Base-by-base conservation (phyloP, 1,140 invertebrate genomes). In the Homarus americanus region DNA sequence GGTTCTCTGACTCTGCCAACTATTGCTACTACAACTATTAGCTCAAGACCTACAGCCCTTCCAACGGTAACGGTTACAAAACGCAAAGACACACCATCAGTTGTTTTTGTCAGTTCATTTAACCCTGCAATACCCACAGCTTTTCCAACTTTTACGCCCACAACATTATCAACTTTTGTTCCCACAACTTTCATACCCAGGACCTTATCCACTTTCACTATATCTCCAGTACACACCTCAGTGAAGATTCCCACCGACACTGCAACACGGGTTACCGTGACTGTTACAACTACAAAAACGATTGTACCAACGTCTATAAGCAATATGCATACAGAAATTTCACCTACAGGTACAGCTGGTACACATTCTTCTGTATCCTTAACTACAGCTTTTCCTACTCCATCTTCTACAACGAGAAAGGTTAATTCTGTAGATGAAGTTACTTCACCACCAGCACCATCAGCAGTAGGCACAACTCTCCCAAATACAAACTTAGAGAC, bases 261-360 rank as follows among this genome's bases (percentile, higher is more conserved):
- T 63, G 41, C 41, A 49, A 73, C 79, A 73, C 58, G 34, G 20
- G 36, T 82, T 34, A 90, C 76, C 10, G 87, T 83, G 15, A 84
- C 88, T 66, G 80, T 75, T 63, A 83, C 80, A 49, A 88, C 75
- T 2, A 87, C 85, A 28, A 79, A 87, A 63, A 87, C 53, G 12
- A 78, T 78, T n/a, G 34, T 78, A 5, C 44, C 53, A 2, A 10
- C 34, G 4, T 36, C 53, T 32, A 66, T 41, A 32, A 38, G 15
- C 28, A 75, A 38, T 63, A 32, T 53, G 3, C 63, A 69, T 1
- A 32, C 63, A 69, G 63, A 69, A 69, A 58, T 28, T 38, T 36
- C 75, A n/a, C 32, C 73, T 1, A 49, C 66, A 49, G 72, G 66
- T 32, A 44, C 63, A 15, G n/a, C 69, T 53, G 24, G 41, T 53